Base-by-base conservation (phyloP, 2,797 vertebrate genomes). In the Benthosema pterotum region DNA sequence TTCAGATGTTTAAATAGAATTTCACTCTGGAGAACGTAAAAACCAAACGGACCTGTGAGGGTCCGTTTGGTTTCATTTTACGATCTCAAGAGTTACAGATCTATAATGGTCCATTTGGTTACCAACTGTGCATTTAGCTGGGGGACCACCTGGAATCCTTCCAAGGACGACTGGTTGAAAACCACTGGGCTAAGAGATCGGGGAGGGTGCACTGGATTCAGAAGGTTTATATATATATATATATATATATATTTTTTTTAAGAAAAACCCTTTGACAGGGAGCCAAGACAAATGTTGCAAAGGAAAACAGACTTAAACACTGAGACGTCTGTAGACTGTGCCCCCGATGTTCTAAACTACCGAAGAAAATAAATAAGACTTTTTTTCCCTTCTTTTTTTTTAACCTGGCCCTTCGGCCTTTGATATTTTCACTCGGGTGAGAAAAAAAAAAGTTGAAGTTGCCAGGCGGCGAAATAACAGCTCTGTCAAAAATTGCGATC, bases 391-490 rank as follows among this genome's bases (percentile, higher is more conserved):
- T n/a, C n/a, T 25, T 25, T 32, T 38, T 38, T 38, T 38, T 32
- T 68, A 70, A 57, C 25, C 48, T 19, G 16, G 32, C 1, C 7
- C 19, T 13, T n/a, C 14, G 6, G 42, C 58, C 57, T 57, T 60
- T 58, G 47, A 65, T 64, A 47, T 46, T 69, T 63, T 55, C 13
- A 62, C 0, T 18, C 4, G 15, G 51, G 55, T 60, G 7, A 42
- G 67, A 52, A 1, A 0, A 69, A 52, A 1, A 0, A 3, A 52
- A 49, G 9, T 49, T 45, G 42, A 28, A 38, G 5, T 22, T 42
- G 32, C 11, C 18, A 46, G 48, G 43, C 3, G 32, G 1, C 22
- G 5, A 67, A 19, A 5, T 1, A 71, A 54, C 58, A 51, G 16
- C 38, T 16, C 1, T 1, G 22, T 14, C 38, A 55, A 43, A n/a